These are phyloP conservation scores for Molorchus minor DNA, from an alignment of 2,888 invertebrate species.

Conservation along the genomic window DNA sequence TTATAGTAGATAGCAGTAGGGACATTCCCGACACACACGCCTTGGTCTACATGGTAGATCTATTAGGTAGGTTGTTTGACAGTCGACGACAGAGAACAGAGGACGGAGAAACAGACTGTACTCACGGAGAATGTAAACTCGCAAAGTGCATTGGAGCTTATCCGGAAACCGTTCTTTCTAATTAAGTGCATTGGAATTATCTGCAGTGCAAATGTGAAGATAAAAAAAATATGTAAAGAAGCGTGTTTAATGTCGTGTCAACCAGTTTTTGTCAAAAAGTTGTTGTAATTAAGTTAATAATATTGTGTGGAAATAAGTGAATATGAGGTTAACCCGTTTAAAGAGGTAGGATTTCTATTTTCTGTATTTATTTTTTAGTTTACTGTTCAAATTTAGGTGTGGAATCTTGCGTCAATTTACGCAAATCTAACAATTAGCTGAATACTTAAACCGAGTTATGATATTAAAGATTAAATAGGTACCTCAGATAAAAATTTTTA, in stretches of 20 bases:
- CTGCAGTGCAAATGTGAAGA: conserved; percentile 35
- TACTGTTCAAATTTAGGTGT: too few relatives aligned
- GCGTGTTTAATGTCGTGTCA: conserved; percentile 22
- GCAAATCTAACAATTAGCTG: too few relatives aligned
- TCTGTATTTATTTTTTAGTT: background rate
- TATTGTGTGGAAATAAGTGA: conserved; percentile 31
- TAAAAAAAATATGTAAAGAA: conserved; percentile 21
- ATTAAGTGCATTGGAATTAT: conserved; percentile 36
- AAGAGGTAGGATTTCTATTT: conserved; percentile 50
- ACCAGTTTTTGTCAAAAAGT: conserved; percentile 18
- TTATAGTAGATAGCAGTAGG: too few relatives aligned
- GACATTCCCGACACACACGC: too few relatives aligned
- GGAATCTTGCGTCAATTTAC: too few relatives aligned
- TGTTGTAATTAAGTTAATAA: conserved; percentile 20
- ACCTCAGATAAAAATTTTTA: too few relatives aligned
- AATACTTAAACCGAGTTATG: too few relatives aligned
- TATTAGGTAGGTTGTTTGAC: conserved; percentile 26
- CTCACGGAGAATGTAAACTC: conserved; percentile 42
- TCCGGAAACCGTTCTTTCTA: conserved; percentile 52
- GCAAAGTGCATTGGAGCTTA: conserved; percentile 55
- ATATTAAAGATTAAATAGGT: too few relatives aligned
- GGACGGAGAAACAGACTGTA: too few relatives aligned
- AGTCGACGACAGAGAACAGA: conserved; percentile 24
- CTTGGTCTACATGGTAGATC: conserved; percentile 35
- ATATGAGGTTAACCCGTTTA: conserved; percentile 53